Evolutionary conservation across 2,888 invertebrate species (phyloP).

Genomic region (Aquatica leii): DNA sequence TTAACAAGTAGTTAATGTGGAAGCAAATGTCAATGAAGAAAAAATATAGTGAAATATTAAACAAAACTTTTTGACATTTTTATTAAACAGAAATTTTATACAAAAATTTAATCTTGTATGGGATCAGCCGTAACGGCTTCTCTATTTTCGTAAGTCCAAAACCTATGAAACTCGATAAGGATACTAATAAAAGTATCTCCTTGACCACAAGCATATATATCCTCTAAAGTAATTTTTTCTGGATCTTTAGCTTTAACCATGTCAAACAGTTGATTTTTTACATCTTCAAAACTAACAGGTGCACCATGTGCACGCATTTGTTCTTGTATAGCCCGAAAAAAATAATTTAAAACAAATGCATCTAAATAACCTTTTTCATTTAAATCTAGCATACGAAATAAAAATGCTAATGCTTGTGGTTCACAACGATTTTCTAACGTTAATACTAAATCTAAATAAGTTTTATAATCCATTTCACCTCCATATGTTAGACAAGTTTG

Average conservation of each 20-base stretch:
- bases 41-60: no score
- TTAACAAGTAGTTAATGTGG: no score
- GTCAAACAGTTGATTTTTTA: constrained; percentile 97
- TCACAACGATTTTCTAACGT: constrained; percentile 92
- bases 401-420: constrained; percentile 88
- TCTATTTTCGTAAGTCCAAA: constrained; percentile 96
- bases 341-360: constrained; percentile 90
- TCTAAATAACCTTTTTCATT: constrained; percentile 88
- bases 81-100: no score
- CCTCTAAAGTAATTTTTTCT: constrained; percentile 83
- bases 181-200: constrained; percentile 95
- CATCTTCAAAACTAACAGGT: constrained; percentile 89
- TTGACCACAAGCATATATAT: constrained; percentile 86
- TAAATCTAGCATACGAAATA: constrained; percentile 91
- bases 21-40: no score
- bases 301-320: constrained; percentile 88
- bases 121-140: constrained; percentile 78
- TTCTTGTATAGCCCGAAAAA: constrained; percentile 92
- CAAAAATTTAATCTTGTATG: constrained; percentile 52
- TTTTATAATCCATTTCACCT: constrained; percentile 97
- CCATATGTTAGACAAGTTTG: constrained; percentile 95
- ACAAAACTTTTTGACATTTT: no score
- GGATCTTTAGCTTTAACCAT: constrained; percentile 94
- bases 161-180: constrained; percentile 93
- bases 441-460: constrained; percentile 92